Evolutionary conservation across 2,113 vertebrate genomes (phyloP).

Genomic region (Meriones unguiculatus): DNA sequence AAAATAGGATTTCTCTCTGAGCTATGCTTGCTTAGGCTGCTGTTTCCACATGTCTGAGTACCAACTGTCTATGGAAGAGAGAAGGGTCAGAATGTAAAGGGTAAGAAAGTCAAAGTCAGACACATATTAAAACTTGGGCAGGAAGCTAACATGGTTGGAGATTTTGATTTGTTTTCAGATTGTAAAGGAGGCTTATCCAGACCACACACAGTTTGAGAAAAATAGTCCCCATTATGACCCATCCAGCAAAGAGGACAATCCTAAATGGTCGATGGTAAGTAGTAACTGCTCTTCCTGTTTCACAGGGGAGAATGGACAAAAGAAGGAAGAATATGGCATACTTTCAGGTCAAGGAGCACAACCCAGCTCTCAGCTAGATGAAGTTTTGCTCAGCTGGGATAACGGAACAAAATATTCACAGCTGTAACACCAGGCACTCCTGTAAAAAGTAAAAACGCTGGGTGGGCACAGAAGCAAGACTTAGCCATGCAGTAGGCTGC

Average conservation of each 20-base stretch:
- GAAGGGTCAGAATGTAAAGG: background rate
- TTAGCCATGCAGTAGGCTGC: no score
- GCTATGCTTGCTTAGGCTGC: background rate
- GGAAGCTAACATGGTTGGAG: background rate
- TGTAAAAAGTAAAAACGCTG: background rate
- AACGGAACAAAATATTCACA: background rate
- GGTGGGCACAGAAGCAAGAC: no score
- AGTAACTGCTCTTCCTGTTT: conserved; percentile 56
- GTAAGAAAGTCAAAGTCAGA: background rate
- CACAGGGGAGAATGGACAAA: background rate
- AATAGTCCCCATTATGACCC: conserved; percentile 93
- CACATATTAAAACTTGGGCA: background rate
- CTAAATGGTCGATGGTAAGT: conserved; percentile 99
- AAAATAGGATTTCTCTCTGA: background rate
- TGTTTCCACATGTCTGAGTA: background rate
- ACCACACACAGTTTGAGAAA: conserved; percentile 98
- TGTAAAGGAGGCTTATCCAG: conserved; percentile 95
- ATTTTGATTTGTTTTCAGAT: conserved; percentile 87
- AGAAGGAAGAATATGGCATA: background rate
- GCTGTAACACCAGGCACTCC: background rate
- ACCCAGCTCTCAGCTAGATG: background rate
- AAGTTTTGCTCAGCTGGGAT: background rate
- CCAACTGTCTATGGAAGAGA: background rate
- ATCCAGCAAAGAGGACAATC: conserved; percentile 93
- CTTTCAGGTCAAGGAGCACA: background rate